phyloP scores from a whole-genome alignment of 2,888 invertebrate species.

The Dyspetes luteomarginatus region DNA sequence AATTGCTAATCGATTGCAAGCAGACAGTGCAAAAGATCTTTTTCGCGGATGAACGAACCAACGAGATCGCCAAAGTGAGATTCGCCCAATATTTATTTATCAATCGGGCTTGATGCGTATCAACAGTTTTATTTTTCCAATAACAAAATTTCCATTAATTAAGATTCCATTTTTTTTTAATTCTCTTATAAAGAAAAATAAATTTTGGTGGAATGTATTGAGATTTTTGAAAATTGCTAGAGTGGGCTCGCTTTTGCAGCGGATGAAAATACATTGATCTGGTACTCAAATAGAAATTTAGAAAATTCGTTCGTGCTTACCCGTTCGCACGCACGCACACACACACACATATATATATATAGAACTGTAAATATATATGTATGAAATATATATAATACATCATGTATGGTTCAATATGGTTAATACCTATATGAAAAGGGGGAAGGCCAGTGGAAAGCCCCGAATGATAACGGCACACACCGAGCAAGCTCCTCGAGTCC shows the following conservation, averaged over 20 bases:
- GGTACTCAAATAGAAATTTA: too few relatives aligned
- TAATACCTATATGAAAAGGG: slow-evolving; percentile 21
- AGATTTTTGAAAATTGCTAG: background rate
- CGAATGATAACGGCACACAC: slow-evolving; percentile 62
- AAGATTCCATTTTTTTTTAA: background rate
- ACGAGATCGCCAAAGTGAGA: slow-evolving; percentile 7
- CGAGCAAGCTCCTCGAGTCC: slow-evolving; percentile 49
- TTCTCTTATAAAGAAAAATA: background rate
- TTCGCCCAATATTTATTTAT: slow-evolving; percentile 1
- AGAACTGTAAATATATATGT: too few relatives aligned
- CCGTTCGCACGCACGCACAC: too few relatives aligned
- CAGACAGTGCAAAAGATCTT: slow-evolving; percentile 11
- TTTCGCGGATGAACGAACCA: slow-evolving; percentile 8
- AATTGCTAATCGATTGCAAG: slow-evolving; percentile 27
- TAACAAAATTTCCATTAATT: background rate
- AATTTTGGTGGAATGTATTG: background rate
- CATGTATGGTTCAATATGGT: slow-evolving; percentile 17
- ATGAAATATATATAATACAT: too few relatives aligned
- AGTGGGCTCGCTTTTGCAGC: too few relatives aligned
- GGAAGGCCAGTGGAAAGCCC: slow-evolving; percentile 46
- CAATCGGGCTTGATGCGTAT: background rate
- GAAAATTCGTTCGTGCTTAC: too few relatives aligned
- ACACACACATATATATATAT: too few relatives aligned
- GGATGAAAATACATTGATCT: too few relatives aligned
- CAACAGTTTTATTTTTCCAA: slow-evolving; percentile 20